A percentile compares a stretch with the other conserved stretches of the same genome.
Conservation (phyloP, 2,888 invertebrate genomes). For the Cheilosia vulpina region DNA sequence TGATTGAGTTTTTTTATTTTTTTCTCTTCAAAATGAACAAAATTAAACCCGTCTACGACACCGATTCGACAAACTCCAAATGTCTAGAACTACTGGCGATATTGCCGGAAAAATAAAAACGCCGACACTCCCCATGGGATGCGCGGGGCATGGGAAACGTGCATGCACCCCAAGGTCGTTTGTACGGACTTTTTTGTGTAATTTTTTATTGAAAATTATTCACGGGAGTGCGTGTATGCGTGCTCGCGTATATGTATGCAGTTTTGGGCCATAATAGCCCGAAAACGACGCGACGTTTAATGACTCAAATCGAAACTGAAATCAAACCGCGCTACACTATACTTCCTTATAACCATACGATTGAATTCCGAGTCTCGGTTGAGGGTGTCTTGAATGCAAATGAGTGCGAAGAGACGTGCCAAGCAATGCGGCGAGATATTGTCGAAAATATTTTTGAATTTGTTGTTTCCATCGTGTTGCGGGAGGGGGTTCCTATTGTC, state of each 20-base stretch:
- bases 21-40: neutral
- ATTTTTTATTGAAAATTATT: constrained; percentile 28
- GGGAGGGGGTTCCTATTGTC: neutral
- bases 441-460: neutral
- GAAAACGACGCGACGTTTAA: constrained; percentile 40
- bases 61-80: constrained; percentile 39
- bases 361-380: constrained; percentile 41
- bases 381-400: constrained; percentile 52
- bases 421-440: constrained; percentile 22
- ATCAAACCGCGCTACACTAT: neutral
- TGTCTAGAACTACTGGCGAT: constrained; percentile 52
- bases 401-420: constrained; percentile 27
- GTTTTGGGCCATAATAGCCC: constrained; percentile 51
- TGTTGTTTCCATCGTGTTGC: neutral
- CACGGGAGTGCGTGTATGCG: constrained; percentile 18
- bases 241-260: constrained; percentile 3
- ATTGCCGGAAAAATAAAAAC: constrained; percentile 42
- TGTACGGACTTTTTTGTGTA: constrained; percentile 16
- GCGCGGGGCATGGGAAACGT: constrained; percentile 23
- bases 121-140: constrained; percentile 37
- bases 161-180: constrained; percentile 58
- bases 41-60: constrained; percentile 28
- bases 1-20: neutral
- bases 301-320: constrained; percentile 52
- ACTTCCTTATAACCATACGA: constrained; percentile 56